Conservation (phyloP, 2,797 vertebrate genomes). For the Loriculus beryllinus region DNA sequence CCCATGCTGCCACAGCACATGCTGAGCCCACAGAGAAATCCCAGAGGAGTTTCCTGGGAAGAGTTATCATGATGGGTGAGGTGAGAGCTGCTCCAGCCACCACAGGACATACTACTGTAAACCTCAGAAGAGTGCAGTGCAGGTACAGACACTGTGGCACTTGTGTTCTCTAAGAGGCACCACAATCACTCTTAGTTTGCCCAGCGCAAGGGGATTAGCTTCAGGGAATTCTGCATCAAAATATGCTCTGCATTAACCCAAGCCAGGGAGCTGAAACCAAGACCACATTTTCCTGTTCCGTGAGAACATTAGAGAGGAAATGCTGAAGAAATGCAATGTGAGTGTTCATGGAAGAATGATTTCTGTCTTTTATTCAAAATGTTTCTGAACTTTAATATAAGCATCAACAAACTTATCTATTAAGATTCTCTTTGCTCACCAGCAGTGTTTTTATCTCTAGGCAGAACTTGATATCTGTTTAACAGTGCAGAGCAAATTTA, state of each 20-base stretch:
- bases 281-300: rapidly evolving
- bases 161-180: not conserved
- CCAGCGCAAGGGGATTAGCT: not conserved
- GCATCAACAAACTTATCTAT: not conserved
- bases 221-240: not conserved
- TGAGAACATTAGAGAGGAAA: not conserved
- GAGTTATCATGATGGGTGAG: not conserved
- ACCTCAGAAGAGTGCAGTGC: rapidly evolving
- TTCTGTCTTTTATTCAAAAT: conserved; percentile 3
- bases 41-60: not conserved
- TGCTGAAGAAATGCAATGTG: not conserved
- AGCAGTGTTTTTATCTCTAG: conserved; percentile 11
- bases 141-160: not conserved
- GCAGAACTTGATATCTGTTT: not conserved
- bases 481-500: conserved; percentile 41
- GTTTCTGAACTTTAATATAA: conserved; percentile 14
- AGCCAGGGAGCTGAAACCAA: not conserved
- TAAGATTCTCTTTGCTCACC: conserved; percentile 6
- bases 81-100: not conserved
- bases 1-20: rapidly evolving
- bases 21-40: not conserved
- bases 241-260: not conserved
- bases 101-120: rapidly evolving
- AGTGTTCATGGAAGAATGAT: not conserved
- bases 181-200: not conserved